These are phyloP conservation scores for Ceyx margarethae DNA, from an alignment of 2,113 vertebrate genomes.

Conservation along the genomic window DNA sequence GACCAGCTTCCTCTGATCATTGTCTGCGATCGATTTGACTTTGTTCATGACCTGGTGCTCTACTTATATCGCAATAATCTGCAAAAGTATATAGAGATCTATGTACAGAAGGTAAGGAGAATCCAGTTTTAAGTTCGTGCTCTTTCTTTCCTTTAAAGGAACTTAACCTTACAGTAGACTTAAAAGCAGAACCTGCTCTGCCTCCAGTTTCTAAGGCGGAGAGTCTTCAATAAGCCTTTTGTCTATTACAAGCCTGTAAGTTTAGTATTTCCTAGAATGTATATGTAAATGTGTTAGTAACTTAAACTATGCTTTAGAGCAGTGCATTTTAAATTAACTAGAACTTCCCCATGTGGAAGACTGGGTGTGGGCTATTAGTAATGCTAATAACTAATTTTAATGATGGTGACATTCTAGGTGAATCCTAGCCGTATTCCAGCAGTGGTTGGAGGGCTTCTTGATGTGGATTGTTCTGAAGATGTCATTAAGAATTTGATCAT, in stretches of 20 bases:
- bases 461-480: slow-evolving; percentile 93
- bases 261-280: background rate
- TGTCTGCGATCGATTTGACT: slow-evolving; percentile 92
- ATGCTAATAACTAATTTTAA: background rate
- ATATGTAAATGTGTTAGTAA: background rate
- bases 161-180: background rate
- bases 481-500: slow-evolving; percentile 92
- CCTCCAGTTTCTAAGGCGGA: background rate
- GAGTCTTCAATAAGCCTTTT: background rate
- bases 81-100: slow-evolving; percentile 97
- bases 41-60: slow-evolving; percentile 90
- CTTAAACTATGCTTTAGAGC: background rate
- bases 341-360: background rate
- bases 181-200: background rate
- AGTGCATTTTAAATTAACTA: background rate
- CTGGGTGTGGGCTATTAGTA: background rate
- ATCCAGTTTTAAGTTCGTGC: background rate
- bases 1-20: slow-evolving; percentile 94
- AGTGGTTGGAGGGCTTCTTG: slow-evolving; percentile 89
- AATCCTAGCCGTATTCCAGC: slow-evolving; percentile 91
- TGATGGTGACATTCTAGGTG: slow-evolving; percentile 74
- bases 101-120: slow-evolving; percentile 87
- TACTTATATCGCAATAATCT: slow-evolving; percentile 91
- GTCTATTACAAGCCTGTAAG: background rate
- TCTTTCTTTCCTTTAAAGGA: background rate